These are phyloP conservation scores for Rhagophthalmus giganteus DNA, from an alignment of 2,888 invertebrate genomes.

Conservation along the genomic window DNA sequence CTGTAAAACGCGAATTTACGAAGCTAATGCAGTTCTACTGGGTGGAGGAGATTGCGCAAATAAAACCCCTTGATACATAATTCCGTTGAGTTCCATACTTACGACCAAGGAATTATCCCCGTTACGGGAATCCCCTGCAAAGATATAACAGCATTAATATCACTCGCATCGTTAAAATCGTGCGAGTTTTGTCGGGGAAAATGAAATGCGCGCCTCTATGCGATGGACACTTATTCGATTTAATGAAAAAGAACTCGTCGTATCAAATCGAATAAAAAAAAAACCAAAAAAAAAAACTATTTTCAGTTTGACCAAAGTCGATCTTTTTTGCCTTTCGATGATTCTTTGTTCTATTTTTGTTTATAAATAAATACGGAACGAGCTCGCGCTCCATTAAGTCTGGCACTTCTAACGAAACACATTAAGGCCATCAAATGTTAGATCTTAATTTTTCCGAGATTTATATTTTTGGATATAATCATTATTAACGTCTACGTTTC, in stretches of 20 bases:
- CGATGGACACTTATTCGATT: slow-evolving; percentile 8
- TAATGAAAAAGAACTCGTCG: too few species aligned
- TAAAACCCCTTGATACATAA: slow-evolving; percentile 92
- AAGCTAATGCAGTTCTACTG: slow-evolving; percentile 45
- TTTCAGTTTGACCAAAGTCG: not conserved
- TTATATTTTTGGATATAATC: slow-evolving; percentile 10
- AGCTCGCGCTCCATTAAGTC: slow-evolving; percentile 19
- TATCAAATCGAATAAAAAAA: too few species aligned
- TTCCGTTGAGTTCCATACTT: slow-evolving; percentile 94
- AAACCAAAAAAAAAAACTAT: too few species aligned
- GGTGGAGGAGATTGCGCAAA: slow-evolving; percentile 61
- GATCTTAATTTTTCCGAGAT: slow-evolving; percentile 13
- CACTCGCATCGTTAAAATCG: slow-evolving; percentile 16
- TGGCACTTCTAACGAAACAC: slow-evolving; percentile 20
- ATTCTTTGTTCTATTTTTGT: slow-evolving; percentile 14
- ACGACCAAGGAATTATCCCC: slow-evolving; percentile 89
- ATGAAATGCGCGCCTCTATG: slow-evolving; percentile 16
- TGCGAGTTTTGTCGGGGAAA: slow-evolving; percentile 9
- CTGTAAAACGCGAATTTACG: slow-evolving; percentile 8
- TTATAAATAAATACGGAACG: slow-evolving; percentile 17
- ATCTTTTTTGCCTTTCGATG: too few species aligned
- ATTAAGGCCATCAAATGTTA: slow-evolving; percentile 14
- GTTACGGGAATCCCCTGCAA: slow-evolving; percentile 77
- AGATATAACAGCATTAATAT: too few species aligned
- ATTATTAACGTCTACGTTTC: not conserved